A percentile compares a stretch with the other conserved stretches of the same genome.
Conservation (phyloP, 2,113 vertebrate species). For the Thalassoma bifasciatum region DNA sequence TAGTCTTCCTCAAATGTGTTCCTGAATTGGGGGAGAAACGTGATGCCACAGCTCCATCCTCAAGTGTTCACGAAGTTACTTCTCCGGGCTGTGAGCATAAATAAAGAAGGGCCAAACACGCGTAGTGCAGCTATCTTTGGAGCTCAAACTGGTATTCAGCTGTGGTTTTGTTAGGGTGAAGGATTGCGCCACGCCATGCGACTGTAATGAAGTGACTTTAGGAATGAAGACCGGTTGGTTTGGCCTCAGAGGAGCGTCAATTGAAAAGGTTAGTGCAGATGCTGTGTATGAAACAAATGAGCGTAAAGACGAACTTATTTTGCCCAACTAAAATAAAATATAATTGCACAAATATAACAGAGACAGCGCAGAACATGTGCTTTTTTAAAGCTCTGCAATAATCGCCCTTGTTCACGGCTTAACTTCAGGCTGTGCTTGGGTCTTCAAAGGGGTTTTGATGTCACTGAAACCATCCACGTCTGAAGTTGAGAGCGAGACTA, state of each 20-base stretch:
- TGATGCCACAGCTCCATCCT: constrained; percentile 50
- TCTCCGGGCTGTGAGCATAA: constrained; percentile 3
- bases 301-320: not conserved
- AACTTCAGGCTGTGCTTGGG: too few relatives aligned
- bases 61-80: not conserved
- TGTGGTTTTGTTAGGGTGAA: constrained; percentile 1
- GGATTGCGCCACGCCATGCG: constrained; percentile 37
- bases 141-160: constrained; percentile 8
- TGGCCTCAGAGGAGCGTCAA: constrained; percentile 21
- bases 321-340: too few relatives aligned
- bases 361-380: not conserved
- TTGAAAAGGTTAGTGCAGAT: constrained; percentile 9
- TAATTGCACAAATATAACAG: not conserved
- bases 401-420: too few relatives aligned
- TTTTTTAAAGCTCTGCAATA: not conserved
- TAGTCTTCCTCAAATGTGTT: constrained; percentile 8
- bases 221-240: constrained; percentile 79
- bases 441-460: too few relatives aligned
- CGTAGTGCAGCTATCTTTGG: constrained; percentile 41
- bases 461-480: not conserved
- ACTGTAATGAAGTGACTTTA: constrained; percentile 41
- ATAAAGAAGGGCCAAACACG: constrained; percentile 25
- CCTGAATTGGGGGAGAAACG: not conserved
- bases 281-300: not conserved
- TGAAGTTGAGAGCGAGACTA: too few relatives aligned